Conservation (phyloP, 2,888 invertebrate species). For the Chesias legatella region DNA sequence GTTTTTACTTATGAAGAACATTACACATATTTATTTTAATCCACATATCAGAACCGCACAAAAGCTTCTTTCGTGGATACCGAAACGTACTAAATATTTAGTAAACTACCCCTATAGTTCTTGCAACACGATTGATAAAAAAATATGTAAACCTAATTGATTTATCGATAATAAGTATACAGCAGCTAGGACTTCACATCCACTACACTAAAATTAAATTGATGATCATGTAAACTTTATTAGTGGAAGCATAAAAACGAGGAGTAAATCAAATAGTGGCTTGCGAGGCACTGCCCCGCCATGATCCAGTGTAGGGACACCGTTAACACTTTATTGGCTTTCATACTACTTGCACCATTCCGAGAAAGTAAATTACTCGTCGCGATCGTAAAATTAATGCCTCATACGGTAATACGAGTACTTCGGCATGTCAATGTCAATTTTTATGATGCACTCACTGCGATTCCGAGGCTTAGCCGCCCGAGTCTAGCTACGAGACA, state of each 20-base stretch:
- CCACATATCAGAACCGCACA: too few species aligned
- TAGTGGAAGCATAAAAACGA: constrained; percentile 65
- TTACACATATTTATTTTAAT: too few species aligned
- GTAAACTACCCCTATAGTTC: too few species aligned
- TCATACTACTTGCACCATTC: constrained; percentile 69
- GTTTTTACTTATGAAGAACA: too few species aligned
- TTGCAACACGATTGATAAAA: constrained; percentile 37
- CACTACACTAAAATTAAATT: constrained; percentile 69
- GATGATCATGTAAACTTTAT: constrained; percentile 74
- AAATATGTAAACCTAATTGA: constrained; percentile 53
- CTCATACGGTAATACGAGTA: constrained; percentile 68
- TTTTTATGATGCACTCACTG: constrained; percentile 68
- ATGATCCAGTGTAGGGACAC: constrained; percentile 55
- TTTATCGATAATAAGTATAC: constrained; percentile 50
- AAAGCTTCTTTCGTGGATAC: too few species aligned
- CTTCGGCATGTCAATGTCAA: constrained; percentile 64
- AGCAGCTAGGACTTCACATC: constrained; percentile 48
- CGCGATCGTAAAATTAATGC: constrained; percentile 72
- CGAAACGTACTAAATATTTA: too few species aligned
- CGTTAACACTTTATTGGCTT: constrained; percentile 69
- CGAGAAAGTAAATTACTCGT: constrained; percentile 71
- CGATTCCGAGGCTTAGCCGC: constrained; percentile 39
- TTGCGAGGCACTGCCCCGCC: constrained; percentile 31
- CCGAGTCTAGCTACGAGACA: constrained; percentile 23
- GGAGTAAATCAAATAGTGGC: constrained; percentile 60